Evolutionary conservation across 2,113 vertebrate species (phyloP), one percentile per base, ranked within the genome.

Genomic region (Macheiramphus alcinus): DNA sequence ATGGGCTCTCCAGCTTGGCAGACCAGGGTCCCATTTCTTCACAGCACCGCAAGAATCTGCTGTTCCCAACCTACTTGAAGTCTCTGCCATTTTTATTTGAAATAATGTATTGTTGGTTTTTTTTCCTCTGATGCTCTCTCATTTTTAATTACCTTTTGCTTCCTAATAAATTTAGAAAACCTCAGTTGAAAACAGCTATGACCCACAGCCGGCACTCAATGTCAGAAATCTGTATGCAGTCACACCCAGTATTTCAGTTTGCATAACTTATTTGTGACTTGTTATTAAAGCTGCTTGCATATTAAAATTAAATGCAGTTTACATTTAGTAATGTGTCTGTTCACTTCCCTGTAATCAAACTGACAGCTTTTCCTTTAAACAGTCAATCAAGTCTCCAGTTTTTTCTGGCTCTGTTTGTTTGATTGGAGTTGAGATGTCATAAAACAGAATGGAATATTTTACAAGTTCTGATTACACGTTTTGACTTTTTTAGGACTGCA

Each of bases 291-390:
- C 89, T 89, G 50, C 91, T 94, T 94, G 87, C 91, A 91, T 93
- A 95, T 95, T 94, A 84, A 97, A 96, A 96, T 94, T 86, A 95
- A 97, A 90, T 86, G 74, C 84, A 94, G 81, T 93, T 95, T 97
- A 90, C 97, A 91, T 95, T 95, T 90, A 66, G 74, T 59, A 87
- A 86, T 88, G 71, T 73, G 62, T 86, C 93, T 95, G 84, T 82
- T 96, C 94, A 52, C 89, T 97, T 94, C 89, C 86, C 94, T 96
- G 81, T 94, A 97, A 97, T 97, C 96, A 96, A 95, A 88, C 89
- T 97, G 97, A 90, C 96, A 97, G 74, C 58, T 94, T 93, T 97
- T 95, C 62, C 87, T 93, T 97, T 97, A 96, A 97, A 94, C 93
- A 97, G 94, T 97, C 97, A 97, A 93, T 97, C 95, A 97, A 83